Evolutionary conservation across 2,797 vertebrate genomes (phyloP).

Genomic region (Podarcis lilfordi): DNA sequence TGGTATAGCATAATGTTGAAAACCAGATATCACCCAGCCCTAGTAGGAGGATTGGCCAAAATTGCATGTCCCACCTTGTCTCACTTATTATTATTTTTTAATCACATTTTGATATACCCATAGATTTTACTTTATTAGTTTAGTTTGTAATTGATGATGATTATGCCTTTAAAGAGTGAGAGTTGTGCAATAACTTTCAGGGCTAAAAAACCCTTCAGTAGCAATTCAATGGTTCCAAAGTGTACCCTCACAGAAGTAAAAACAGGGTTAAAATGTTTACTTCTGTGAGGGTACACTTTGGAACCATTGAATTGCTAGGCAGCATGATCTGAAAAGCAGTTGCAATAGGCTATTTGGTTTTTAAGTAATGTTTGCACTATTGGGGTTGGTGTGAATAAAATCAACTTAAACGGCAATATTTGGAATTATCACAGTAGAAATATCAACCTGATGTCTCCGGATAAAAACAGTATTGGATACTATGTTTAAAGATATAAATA

Average conservation of each 20-base stretch:
- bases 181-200: not conserved
- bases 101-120: not conserved
- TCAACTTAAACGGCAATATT: not conserved
- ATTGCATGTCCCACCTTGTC: too few relatives aligned
- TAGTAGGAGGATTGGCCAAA: too few relatives aligned
- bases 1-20: too few relatives aligned
- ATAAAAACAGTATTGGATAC: not conserved
- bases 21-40: too few relatives aligned
- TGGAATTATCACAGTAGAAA: not conserved
- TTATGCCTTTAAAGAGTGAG: too few relatives aligned
- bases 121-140: not conserved
- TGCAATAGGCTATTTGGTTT: not conserved
- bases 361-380: not conserved
- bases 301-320: too few relatives aligned
- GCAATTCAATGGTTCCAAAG: too few relatives aligned
- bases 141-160: too few relatives aligned
- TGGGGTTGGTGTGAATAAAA: not conserved
- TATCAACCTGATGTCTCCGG: not conserved
- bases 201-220: not conserved
- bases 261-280: not conserved
- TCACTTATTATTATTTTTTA: too few relatives aligned
- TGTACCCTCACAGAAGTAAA: not conserved
- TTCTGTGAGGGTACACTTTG: not conserved
- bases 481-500: not conserved
- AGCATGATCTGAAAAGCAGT: not conserved